Evolutionary conservation across 2,113 vertebrate genomes (phyloP), one percentile per base, ranked within the genome.

Genomic region (Mus spicilegus): DNA sequence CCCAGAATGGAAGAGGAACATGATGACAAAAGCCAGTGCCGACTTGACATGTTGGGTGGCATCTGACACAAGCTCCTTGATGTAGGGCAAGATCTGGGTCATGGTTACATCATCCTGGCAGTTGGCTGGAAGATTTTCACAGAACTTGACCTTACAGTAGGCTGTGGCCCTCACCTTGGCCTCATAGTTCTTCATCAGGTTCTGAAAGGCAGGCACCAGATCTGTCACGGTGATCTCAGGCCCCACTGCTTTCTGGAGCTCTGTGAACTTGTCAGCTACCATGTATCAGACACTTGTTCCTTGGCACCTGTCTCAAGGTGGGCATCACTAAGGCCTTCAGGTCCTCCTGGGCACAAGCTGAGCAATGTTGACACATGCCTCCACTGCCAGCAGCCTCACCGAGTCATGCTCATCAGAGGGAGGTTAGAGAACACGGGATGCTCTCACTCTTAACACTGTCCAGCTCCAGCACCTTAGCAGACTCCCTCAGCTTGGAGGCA

Each of bases 111-210:
- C 98, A 96, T 98, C 98, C 17, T 97, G 98, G 56, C 98, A 98
- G 90, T 98, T 98, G 0, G 98, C 36, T 0, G 98, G 98, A 28
- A 98, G 97, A 51, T 98, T 98, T 89, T 98, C 98, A 86, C 98
- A 98, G 97, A 98, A 98, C 30, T 98, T 99, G 96, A 99, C 98
- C 97, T 98, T 99, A 97, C 98, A 97, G 84, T 98, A 98, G 61
- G 98, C 98, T 4, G 98, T 98, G 1, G 98, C 98, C 67, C 98
- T 98, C 72, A 99, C 98, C 93, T 99, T 98, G 0, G 98, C 98
- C 98, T 98, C 98, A 80, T 98, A 98, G 92, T 99, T 98, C 90
- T 99, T 99, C 98, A 98, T 98, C n/a, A 99, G 97, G 97, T 98
- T 99, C 96, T 99, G 98, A 97, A 98, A 99, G 56, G 98, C 98